A percentile compares a stretch with the other conserved stretches of the same genome.
Conservation (phyloP, 1,140 invertebrate genomes). For the Cecropterus lyciades region DNA sequence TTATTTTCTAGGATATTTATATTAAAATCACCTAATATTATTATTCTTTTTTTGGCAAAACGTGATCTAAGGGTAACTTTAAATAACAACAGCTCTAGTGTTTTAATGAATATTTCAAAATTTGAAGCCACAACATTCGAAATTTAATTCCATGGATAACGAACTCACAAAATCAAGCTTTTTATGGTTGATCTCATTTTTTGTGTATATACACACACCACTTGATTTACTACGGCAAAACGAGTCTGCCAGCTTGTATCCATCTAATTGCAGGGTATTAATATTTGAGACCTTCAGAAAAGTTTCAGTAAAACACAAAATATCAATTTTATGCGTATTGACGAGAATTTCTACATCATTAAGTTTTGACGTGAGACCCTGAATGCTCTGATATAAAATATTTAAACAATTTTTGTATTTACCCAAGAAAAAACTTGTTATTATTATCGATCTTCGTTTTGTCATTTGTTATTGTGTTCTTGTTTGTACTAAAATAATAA, state of each 20-base stretch:
- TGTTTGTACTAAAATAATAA: not conserved
- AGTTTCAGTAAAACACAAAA: conserved; percentile 1
- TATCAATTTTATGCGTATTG: not conserved
- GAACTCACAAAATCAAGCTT: too few relatives aligned
- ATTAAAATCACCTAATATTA: too few relatives aligned
- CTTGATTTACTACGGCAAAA: conserved; percentile 12
- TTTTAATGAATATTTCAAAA: too few relatives aligned
- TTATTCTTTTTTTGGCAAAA: too few relatives aligned
- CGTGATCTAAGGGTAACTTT: too few relatives aligned
- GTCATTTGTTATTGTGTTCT: not conserved
- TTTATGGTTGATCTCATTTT: too few relatives aligned
- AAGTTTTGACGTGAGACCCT: not conserved
- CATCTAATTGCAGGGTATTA: not conserved
- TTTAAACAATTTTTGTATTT: not conserved
- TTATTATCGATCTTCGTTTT: not conserved
- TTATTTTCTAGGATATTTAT: too few relatives aligned
- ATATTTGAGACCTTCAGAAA: not conserved
- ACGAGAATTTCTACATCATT: conserved; percentile 1
- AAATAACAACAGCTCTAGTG: too few relatives aligned
- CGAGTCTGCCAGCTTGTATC: not conserved
- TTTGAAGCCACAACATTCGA: too few relatives aligned
- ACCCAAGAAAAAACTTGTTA: conserved; percentile 1
- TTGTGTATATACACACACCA: not conserved
- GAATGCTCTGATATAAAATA: not conserved
- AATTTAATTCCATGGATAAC: too few relatives aligned